These are phyloP conservation scores for Catharus ustulatus DNA, from an alignment of 2,797 vertebrate species.

Conservation along the genomic window DNA sequence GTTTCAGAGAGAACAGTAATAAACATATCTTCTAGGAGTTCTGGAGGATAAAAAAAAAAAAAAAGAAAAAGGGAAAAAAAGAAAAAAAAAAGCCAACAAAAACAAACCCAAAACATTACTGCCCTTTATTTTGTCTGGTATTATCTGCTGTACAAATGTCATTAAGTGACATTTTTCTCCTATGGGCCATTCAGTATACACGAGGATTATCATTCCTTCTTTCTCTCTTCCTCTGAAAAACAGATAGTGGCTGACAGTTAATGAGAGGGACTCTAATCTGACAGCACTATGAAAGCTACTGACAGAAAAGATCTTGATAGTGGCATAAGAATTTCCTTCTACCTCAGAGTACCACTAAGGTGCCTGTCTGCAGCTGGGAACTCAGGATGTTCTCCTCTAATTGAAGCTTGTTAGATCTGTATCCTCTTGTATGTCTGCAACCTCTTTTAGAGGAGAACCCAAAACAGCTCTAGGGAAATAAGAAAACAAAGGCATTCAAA, in stretches of 20 bases:
- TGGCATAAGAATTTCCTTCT: slow-evolving; percentile 44
- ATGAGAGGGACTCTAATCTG: slow-evolving; percentile 57
- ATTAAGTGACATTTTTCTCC: slow-evolving; percentile 64
- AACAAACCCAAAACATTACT: background rate
- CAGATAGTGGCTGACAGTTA: slow-evolving; percentile 50
- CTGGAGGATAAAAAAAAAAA: background rate
- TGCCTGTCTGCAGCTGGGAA: background rate
- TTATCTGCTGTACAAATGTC: slow-evolving; percentile 59
- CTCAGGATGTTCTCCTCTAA: background rate
- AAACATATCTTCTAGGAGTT: slow-evolving; percentile 28
- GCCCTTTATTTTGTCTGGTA: slow-evolving; percentile 39
- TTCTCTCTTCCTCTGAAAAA: slow-evolving; percentile 19
- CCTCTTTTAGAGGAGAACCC: background rate
- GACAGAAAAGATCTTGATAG: slow-evolving; percentile 43
- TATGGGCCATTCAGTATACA: slow-evolving; percentile 34
- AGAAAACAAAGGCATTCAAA: background rate
- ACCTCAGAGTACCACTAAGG: slow-evolving; percentile 25
- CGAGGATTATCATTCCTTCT: slow-evolving; percentile 22
- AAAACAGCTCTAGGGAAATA: background rate
- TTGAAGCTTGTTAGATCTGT: background rate
- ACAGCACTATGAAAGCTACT: slow-evolving; percentile 53
- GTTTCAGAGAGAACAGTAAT: background rate
- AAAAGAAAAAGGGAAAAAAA: too few relatives aligned
- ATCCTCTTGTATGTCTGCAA: background rate
- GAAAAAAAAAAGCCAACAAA: background rate